Percentiles rank a stretch among this genome's conserved stretches.
phyloP scores from a whole-genome alignment of 1,140 invertebrate species.

The Wiebesia pumilae region DNA sequence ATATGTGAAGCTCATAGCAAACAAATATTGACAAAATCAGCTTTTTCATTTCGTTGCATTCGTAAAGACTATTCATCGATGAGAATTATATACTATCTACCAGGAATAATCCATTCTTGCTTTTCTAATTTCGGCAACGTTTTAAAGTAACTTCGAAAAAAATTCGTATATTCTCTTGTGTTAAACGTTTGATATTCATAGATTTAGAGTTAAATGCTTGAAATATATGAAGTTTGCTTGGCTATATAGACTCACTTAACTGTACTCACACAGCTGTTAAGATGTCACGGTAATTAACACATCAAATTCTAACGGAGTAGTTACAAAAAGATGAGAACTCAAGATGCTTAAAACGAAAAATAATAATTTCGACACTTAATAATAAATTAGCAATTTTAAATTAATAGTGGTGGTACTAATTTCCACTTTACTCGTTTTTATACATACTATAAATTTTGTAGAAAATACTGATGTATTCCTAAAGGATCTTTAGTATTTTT shows the following conservation, averaged over 20 bases:
- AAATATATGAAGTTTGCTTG: neutral
- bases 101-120: neutral
- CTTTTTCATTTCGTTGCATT: neutral
- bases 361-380: neutral
- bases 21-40: neutral
- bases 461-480: too few relatives aligned
- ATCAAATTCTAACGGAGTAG: constrained; percentile 45
- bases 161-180: too few relatives aligned
- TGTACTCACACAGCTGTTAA: neutral
- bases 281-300: constrained; percentile 33
- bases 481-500: too few relatives aligned
- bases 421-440: too few relatives aligned
- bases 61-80: neutral
- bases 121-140: too few relatives aligned
- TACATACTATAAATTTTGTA: too few relatives aligned
- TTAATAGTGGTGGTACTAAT: too few relatives aligned
- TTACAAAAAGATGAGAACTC: neutral
- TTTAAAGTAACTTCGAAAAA: too few relatives aligned
- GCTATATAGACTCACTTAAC: constrained; percentile 40
- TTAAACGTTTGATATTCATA: neutral
- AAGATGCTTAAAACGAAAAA: neutral
- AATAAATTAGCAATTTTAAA: neutral
- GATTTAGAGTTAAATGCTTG: neutral
- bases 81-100: neutral
- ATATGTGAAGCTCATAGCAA: neutral